These are phyloP conservation scores for Drosophila niveifrons DNA, from an alignment of 2,888 invertebrate species.

Conservation along the genomic window DNA sequence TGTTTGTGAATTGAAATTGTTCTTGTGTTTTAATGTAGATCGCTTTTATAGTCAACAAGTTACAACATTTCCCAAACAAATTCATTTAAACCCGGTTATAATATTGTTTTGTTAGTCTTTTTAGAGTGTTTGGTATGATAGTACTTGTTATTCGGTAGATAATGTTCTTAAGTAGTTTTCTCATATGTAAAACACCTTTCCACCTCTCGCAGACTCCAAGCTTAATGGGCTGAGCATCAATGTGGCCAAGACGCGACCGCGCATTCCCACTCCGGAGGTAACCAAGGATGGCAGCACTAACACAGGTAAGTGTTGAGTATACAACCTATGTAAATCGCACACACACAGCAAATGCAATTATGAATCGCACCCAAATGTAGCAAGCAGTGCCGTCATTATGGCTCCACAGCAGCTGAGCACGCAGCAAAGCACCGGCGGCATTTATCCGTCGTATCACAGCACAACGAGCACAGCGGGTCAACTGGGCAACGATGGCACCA, in stretches of 20 bases:
- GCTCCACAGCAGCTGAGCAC: constrained; percentile 89
- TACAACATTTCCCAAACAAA: too few relatives aligned
- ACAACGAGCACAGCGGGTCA: constrained; percentile 53
- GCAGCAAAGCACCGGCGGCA: constrained; percentile 85
- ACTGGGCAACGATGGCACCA: constrained; percentile 67
- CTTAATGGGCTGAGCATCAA: constrained; percentile 88
- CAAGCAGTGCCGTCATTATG: constrained; percentile 87
- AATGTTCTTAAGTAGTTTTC: too few relatives aligned
- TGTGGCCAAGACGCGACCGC: constrained; percentile 90
- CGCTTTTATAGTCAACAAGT: too few relatives aligned
- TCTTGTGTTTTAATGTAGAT: too few relatives aligned
- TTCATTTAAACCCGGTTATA: too few relatives aligned
- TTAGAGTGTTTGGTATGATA: too few relatives aligned
- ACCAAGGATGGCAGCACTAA: constrained; percentile 89
- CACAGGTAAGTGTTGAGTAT: constrained; percentile 48
- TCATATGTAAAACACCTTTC: not conserved
- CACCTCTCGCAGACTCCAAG: constrained; percentile 86
- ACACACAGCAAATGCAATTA: constrained; percentile 49
- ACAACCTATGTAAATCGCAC: too few relatives aligned
- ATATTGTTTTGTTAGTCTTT: too few relatives aligned
- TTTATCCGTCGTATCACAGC: constrained; percentile 84
- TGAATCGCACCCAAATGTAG: constrained; percentile 84
- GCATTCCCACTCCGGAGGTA: constrained; percentile 95
- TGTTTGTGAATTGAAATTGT: too few relatives aligned
- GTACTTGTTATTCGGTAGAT: too few relatives aligned